A percentile compares a stretch with the other conserved stretches of the same genome.
Evolutionary conservation across 2,888 invertebrate genomes (phyloP).

Genomic region (Carcina quercana): DNA sequence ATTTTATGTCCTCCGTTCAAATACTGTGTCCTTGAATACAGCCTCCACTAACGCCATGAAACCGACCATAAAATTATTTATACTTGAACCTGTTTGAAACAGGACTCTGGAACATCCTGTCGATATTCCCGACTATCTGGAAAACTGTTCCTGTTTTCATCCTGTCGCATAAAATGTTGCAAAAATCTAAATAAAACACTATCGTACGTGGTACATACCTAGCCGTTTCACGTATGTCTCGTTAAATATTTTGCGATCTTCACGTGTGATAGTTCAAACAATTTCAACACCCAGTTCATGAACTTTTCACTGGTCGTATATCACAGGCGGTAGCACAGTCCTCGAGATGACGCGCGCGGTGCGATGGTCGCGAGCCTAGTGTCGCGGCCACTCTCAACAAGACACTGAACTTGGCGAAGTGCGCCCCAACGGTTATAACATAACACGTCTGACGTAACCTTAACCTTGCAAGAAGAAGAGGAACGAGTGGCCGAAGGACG

Average conservation of each 20-base stretch:
- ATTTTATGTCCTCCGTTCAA: no score
- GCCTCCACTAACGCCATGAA: conserved; percentile 34
- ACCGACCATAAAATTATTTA: conserved; percentile 52
- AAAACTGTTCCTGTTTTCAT: conserved; percentile 15
- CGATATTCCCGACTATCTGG: conserved; percentile 27
- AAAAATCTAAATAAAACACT: conserved; percentile 6
- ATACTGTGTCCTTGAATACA: no score
- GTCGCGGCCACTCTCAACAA: conserved; percentile 71
- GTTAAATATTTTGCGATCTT: conserved; percentile 32
- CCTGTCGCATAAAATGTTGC: conserved; percentile 1
- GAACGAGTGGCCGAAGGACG: conserved; percentile 71
- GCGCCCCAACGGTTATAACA: conserved; percentile 75
- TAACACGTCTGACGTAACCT: conserved; percentile 76
- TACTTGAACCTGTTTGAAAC: conserved; percentile 53
- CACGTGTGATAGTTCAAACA: conserved; percentile 65
- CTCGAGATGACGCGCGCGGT: conserved; percentile 50
- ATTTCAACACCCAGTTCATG: conserved; percentile 69
- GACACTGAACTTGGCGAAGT: conserved; percentile 73
- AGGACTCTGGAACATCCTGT: conserved; percentile 37
- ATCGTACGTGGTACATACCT: conserved; percentile 50
- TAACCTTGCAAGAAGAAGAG: conserved; percentile 75
- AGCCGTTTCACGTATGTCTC: conserved; percentile 25
- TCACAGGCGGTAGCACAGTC: conserved; percentile 65
- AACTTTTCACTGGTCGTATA: conserved; percentile 70
- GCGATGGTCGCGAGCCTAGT: conserved; percentile 56